Conservation (phyloP, 2,113 vertebrate genomes). For the Zosterops japonicus region DNA sequence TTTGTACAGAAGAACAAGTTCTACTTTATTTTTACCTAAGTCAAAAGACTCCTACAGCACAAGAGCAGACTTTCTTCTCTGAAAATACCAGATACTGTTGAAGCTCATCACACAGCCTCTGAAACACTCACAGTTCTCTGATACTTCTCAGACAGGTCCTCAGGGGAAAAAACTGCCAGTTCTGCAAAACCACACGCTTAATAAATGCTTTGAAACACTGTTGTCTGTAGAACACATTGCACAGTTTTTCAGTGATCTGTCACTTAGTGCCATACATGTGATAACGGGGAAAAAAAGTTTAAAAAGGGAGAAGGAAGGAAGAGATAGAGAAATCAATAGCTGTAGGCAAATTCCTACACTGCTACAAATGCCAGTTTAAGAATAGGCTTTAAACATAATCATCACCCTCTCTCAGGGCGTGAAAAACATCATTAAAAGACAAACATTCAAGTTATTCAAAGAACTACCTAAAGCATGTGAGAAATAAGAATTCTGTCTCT, state of each 20-base stretch:
- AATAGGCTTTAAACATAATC: neutral
- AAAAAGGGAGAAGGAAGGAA: neutral
- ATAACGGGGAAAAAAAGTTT: neutral
- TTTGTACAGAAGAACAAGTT: neutral
- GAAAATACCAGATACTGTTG: neutral
- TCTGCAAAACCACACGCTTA: neutral
- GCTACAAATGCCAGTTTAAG: neutral
- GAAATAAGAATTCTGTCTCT: neutral
- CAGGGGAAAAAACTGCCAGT: neutral
- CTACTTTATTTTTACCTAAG: neutral
- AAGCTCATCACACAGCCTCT: neutral
- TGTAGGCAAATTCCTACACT: neutral
- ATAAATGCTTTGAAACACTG: neutral
- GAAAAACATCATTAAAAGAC: neutral
- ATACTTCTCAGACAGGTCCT: neutral
- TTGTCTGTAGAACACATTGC: neutral
- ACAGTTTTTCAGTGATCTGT: neutral
- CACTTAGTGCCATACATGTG: neutral
- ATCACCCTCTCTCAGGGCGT: accelerated
- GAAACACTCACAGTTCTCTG: neutral
- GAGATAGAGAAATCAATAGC: neutral
- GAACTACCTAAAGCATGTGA: neutral
- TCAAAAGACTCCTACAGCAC: neutral
- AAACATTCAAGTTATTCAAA: neutral
- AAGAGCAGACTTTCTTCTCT: neutral